Evolutionary conservation across 1,140 invertebrate genomes (phyloP), one percentile per base, ranked within the genome.

Genomic region (Apolygus lucorum): DNA sequence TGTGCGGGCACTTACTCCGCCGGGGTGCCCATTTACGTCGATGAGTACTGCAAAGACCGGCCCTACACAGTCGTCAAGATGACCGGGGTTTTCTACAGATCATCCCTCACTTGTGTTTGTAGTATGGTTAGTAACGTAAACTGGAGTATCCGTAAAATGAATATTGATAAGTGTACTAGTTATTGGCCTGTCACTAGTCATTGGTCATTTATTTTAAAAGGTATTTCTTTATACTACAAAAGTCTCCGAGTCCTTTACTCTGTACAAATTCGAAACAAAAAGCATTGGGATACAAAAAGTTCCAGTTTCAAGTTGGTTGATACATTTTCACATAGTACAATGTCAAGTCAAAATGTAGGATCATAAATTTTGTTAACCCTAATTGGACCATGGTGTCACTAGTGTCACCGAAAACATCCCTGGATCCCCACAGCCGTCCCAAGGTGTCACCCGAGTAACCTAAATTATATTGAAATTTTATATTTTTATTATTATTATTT

Each of bases 21-120:
- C n/a, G 64, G 29, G 11, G 17, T 66, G 28, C 27, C 64, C 2
- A 34, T 66, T 34, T 29, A 14, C 28, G 64, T 66, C 13, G 29
- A 66, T 13, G 64, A 66, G 25, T 66, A 21, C 26, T 29, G 29
- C 27, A 34, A 14, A 42, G n/a, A 34, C 17, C n/a, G 28, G 2
- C 64, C 64, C 1, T 66, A 66, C 28, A 66, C 64, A 29, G 21
- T 34, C 1, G n/a, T 66, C 1, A 66, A 34, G 28, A 28, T 66
- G n/a, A n/a, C 14, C 14, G 64, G 64, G 21, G 21, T 66, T 34
- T 66, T 29, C 26, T 34, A 66, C 28, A 28, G 29, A 34, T 66
- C 64, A 24, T 24, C 64, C 17, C 27, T 66, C 17, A n/a, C 27
- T 11, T 66, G 64, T 28, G n/a, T 4, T 14, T 4, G 22, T 21